phyloP scores from a whole-genome alignment of 92 coral and sea anemone genomes.

The Parazoanthus swiftii region DNA sequence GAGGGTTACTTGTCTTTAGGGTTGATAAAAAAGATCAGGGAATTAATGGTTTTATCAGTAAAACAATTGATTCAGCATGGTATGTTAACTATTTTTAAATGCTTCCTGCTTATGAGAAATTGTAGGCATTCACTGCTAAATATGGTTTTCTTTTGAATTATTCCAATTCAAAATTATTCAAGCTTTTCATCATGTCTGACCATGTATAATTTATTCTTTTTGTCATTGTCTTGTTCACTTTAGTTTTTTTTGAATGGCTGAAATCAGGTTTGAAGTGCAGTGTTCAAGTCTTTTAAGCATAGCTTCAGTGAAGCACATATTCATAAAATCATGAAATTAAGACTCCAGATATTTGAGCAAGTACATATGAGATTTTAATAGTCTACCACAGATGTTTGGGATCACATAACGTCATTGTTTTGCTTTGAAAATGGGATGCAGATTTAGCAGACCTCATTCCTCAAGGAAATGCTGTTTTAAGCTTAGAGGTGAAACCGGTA shows the following conservation, averaged over 20 bases:
- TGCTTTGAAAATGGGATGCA: conserved; percentile 19
- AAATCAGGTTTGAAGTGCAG: too few species aligned
- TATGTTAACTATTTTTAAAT: background rate
- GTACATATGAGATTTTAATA: background rate
- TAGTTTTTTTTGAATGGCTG: background rate
- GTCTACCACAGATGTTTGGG: conserved; percentile 8
- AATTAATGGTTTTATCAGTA: too few species aligned
- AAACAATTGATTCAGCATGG: background rate
- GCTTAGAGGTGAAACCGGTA: conserved; percentile 13
- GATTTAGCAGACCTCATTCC: background rate
- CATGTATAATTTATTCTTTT: too few species aligned
- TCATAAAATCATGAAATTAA: too few species aligned
- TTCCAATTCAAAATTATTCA: background rate
- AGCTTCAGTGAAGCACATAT: background rate
- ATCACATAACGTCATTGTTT: background rate
- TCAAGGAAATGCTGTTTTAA: conserved; percentile 19
- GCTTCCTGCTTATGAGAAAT: background rate
- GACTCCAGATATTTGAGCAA: background rate
- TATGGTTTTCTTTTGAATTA: background rate
- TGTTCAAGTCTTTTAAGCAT: background rate
- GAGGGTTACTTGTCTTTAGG: too few species aligned
- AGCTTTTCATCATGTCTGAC: background rate
- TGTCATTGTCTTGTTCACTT: background rate
- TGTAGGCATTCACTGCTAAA: background rate
- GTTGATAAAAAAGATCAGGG: background rate